Evolutionary conservation across 2,888 invertebrate genomes (phyloP).

Genomic region (Minunthozetes semirufus): DNA sequence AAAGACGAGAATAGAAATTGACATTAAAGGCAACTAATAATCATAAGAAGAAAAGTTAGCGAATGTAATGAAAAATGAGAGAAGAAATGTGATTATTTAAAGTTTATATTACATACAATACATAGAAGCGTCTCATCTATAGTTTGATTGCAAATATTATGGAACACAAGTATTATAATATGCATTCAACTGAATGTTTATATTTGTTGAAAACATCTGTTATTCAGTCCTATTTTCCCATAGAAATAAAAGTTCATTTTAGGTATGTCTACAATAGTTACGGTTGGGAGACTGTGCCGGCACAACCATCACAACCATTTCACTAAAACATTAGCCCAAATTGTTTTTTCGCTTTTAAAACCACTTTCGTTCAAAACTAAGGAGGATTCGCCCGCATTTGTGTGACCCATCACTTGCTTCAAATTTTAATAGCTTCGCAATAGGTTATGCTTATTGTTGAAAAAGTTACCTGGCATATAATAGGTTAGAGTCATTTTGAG

Average conservation of each 20-base stretch:
- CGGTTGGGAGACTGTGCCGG: background rate
- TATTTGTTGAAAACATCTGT: slow-evolving; percentile 27
- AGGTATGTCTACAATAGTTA: slow-evolving; percentile 22
- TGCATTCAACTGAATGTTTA: slow-evolving; percentile 15
- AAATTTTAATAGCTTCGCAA: slow-evolving; percentile 4
- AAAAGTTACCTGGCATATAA: background rate
- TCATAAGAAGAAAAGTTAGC: background rate
- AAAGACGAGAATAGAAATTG: background rate
- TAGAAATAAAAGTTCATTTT: slow-evolving; percentile 17
- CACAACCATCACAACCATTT: slow-evolving; percentile 11
- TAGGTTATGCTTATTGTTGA: background rate
- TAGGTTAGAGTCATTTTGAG: background rate
- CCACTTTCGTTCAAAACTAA: background rate
- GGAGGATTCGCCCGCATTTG: slow-evolving; percentile 1
- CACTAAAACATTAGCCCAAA: slow-evolving; percentile 19
- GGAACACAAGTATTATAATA: background rate
- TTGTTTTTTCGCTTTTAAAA: slow-evolving; percentile 10
- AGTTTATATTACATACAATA: background rate
- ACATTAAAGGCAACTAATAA: background rate
- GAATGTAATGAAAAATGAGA: slow-evolving; percentile 5
- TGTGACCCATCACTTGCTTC: background rate
- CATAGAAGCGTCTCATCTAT: too few relatives aligned
- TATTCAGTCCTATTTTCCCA: slow-evolving; percentile 12
- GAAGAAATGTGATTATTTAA: background rate
- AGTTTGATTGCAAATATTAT: background rate